phyloP scores from a whole-genome alignment of 2,888 invertebrate species.

The Adela reaumurella region DNA sequence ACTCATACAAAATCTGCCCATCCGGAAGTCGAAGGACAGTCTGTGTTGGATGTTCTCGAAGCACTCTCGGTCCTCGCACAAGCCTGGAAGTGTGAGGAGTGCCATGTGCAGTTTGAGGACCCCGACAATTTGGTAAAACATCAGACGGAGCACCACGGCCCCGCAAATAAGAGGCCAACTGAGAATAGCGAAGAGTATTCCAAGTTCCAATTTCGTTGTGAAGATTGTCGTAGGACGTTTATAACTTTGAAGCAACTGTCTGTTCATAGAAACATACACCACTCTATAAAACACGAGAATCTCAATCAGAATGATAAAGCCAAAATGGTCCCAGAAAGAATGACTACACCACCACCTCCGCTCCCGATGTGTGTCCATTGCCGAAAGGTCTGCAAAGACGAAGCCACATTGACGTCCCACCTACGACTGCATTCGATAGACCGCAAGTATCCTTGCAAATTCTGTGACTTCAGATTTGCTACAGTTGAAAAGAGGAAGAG shows the following conservation, averaged over 20 bases:
- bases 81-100: constrained; percentile 51
- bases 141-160: constrained; percentile 35
- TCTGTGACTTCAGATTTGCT: constrained; percentile 43
- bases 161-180: constrained; percentile 24
- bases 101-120: constrained; percentile 40
- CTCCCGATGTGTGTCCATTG: constrained; percentile 41
- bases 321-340: constrained; percentile 14
- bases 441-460: constrained; percentile 42
- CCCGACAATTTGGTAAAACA: constrained; percentile 39
- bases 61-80: constrained; percentile 38
- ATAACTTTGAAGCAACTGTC: constrained; percentile 37
- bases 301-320: neutral
- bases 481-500: constrained; percentile 36
- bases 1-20: constrained; percentile 38
- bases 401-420: constrained; percentile 33
- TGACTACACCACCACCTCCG: constrained; percentile 18
- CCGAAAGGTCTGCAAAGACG: constrained; percentile 40
- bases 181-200: constrained; percentile 19
- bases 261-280: constrained; percentile 38
- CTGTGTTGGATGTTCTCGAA: constrained; percentile 37
- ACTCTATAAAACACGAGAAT: constrained; percentile 14
- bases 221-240: constrained; percentile 39
- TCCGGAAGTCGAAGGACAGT: constrained; percentile 35
- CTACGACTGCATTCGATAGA: constrained; percentile 41
- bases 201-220: constrained; percentile 26